Evolutionary conservation across 2,113 vertebrate species (phyloP), one percentile per base, ranked within the genome.

Genomic region (Lichenostomus cassidix): DNA sequence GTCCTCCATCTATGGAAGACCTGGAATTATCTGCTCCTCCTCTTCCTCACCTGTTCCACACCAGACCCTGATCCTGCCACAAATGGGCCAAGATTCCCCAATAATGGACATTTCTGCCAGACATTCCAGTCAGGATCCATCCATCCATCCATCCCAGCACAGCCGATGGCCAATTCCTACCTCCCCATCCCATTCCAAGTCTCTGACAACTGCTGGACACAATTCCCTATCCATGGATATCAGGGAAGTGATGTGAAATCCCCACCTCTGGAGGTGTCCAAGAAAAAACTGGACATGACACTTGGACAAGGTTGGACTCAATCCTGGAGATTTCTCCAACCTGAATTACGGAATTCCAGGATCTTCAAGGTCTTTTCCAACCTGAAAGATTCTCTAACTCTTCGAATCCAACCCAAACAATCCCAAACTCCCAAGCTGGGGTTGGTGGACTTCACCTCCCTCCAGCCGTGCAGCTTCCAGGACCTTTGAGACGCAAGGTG

Each of bases 381-480:
- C 33, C 3, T 20, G 1, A 23, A 39, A 62, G 8, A 60, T 11
- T 27, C 59, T 25, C 24, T 17, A 14, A 12, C 19, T 29, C 60
- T 41, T 8, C 8, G 8, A 29, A 11, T 63, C 60, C 37, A 41
- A 41, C 12, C 27, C 37, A 11, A 28, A 29, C 11, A 17, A 63
- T 29, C 22, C 47, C 47, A n/a, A 53, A 10, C 2, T 7, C 12
- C 63, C 52, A 4, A 2, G 5, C 18, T 20, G 46, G 73, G 28
- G 4, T 53, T 27, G 50, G 19, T 8, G 56, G 56, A 29, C 46
- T 35, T 59, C 24, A 19, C 52, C 77, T 31, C 42, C 2, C 0
- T 8, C 35, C 2, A 1, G 4, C 7, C 12, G 0, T 14, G 33
- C 39, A n/a, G 69, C 62, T 82, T 52, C 1, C 3, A 47, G 63